Evolutionary conservation across 2,888 invertebrate species (phyloP), one percentile per base, ranked within the genome.

Genomic region (Euzophera pinguis): DNA sequence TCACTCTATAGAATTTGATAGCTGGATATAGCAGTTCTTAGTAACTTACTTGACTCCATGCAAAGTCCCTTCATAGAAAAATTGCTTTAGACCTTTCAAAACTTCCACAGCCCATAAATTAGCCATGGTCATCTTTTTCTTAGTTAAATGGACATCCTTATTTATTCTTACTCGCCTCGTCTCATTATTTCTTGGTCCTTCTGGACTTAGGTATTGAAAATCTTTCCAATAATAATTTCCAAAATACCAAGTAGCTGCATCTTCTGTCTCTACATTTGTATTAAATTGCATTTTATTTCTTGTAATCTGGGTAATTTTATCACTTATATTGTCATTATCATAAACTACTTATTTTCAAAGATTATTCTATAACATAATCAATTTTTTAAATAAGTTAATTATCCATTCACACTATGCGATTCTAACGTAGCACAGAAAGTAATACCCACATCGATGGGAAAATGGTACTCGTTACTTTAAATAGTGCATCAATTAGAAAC

Each of bases 41-140:
- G n/a, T 0, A 22, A 83, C 88, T 83, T 55, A 90, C 90, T 90
- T 90, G 12, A 90, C 84, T 53, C 90, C 90, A 66, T 90, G 90
- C 34, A 90, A 62, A 47, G 86, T 84, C 32, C 90, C 90, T 47
- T 81, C 80, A 58, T 83, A 84, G 59, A 87, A 82, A 61, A 90
- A 81, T 65, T 88, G 84, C 63, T 81, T 84, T 53, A 86, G 57
- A 1, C 89, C 89, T 43, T 67, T 76, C 61, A 82, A 62, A 14
- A 88, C 72, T 67, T 85, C 81, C 3, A 53, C 58, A 0, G 73
- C 55, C 88, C 86, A 89, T 60, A 75, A 63, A 52, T 79, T 71
- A 12, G 74, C 48, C 53, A 77, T 67, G 12, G 50, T 56, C 12
- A 60, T 47, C 13, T 53, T 57, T 53, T 64, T 7, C 42, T 9